A percentile compares a stretch with the other conserved stretches of the same genome.
Evolutionary conservation across 1,140 invertebrate genomes (phyloP).

Genomic region (Leptinotarsa defecta): DNA sequence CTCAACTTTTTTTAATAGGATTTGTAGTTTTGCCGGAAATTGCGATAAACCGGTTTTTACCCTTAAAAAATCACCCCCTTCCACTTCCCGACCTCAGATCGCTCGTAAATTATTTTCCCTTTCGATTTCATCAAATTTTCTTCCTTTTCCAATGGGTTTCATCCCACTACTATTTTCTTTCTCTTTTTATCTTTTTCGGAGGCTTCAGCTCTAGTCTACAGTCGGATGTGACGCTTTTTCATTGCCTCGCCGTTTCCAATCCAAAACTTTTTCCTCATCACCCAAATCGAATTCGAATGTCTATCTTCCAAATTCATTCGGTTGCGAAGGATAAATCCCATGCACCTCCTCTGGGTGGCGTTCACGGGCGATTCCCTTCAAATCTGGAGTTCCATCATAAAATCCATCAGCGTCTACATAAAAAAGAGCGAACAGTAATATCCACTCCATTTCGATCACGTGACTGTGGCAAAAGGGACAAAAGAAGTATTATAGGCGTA

Average conservation of each 20-base stretch:
- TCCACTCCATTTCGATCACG: slow-evolving; percentile 16
- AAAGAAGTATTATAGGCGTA: slow-evolving; percentile 9
- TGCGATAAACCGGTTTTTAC: too few relatives aligned
- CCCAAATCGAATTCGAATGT: slow-evolving; percentile 9
- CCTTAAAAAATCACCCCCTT: too few relatives aligned
- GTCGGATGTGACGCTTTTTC: neutral
- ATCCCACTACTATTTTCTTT: too few relatives aligned
- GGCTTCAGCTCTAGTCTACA: neutral
- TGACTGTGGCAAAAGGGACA: slow-evolving; percentile 13
- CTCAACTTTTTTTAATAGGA: too few relatives aligned
- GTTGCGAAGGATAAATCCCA: slow-evolving; percentile 4
- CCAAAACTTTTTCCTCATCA: slow-evolving; percentile 1
- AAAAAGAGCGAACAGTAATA: slow-evolving; percentile 18
- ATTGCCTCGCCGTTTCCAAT: slow-evolving; percentile 1
- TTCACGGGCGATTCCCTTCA: slow-evolving; percentile 4
- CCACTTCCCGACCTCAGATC: too few relatives aligned
- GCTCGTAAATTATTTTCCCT: too few relatives aligned
- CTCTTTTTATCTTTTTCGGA: too few relatives aligned
- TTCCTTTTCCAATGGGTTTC: too few relatives aligned
- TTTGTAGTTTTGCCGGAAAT: too few relatives aligned
- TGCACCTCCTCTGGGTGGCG: neutral
- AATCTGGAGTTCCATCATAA: slow-evolving; percentile 13
- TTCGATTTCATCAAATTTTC: too few relatives aligned
- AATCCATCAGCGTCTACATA: slow-evolving; percentile 22
- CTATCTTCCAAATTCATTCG: slow-evolving; percentile 19